Base-by-base conservation (phyloP, 2,888 invertebrate genomes). In the Cheilosia variabilis region DNA sequence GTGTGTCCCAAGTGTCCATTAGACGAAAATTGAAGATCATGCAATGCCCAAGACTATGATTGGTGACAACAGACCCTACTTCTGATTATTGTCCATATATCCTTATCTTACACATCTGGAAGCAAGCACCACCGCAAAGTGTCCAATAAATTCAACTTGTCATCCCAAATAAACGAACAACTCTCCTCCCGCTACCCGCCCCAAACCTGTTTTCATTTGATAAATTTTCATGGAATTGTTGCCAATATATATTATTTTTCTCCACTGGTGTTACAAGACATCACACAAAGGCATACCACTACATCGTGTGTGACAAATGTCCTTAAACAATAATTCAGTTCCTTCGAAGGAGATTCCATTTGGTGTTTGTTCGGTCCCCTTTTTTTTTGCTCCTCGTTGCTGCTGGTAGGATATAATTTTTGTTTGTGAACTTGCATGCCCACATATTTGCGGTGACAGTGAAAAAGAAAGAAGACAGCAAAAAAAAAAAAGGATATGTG, bases 221-320 rank as follows among this genome's bases (percentile, higher is more conserved):
- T 65, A 71, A 65, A 78, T 78, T 78, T 72, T 60, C 78, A 72
- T 57, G 57, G 73, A 76, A 81, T 81, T 65, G 66, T 81, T 86
- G 76, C 86, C 86, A 81, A 81, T 80, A 45, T 58, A 22, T 37
- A 15, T 15, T 27, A 37, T 62, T 47, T 53, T 17, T 47, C 15
- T 66, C 24, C 41, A 2, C 19, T 66, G 75, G 55, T 68, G 37
- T 77, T 55, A 58, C 68, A 78, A 53, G 66, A 75, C 57, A 75
- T 55, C 58, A 66, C 65, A 71, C 72, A 66, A 57, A 41, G 34
- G 37, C 53, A 69, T 47, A 13, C 50, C 50, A 50, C 52, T 47
- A 81, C 76, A 72, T 72, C 86, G 72, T 86, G 86, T 86, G 86
- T 81, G 86, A 86, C 81, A 86, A 86, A 81, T 86, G 81, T 81